Base-by-base conservation (phyloP, 2,888 invertebrate genomes). In the Elmis aenea region DNA sequence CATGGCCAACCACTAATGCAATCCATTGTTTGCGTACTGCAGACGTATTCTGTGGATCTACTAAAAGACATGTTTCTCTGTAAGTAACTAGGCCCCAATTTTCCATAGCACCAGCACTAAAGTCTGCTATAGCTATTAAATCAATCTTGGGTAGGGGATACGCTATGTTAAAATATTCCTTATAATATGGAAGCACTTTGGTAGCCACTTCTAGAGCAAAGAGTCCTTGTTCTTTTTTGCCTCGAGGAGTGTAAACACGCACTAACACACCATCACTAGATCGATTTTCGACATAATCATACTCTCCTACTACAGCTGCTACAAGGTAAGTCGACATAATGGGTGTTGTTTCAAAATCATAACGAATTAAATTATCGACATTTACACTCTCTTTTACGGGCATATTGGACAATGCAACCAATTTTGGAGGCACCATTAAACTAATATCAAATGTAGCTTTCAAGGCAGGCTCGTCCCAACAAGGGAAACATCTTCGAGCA, bases 131-230 rank as follows among this genome's bases (percentile, higher is more conserved):
- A 9, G 95, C 94, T 56, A 97, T 90, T 37, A 95, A 75, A 68
- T 97, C 96, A 68, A 95, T 86, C 68, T 97, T 97, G 13, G 94
- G 93, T 45, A 97, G 69, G 1, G 94, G 93, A 72, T 95, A 96
- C 1, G 90, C 85, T 57, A 95, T 87, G 46, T 86, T 81, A 68
- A 96, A 96, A 68, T 95, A 96, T 30, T 89, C 82, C 55, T 90
- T 89, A 69, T 93, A 96, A 62, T 88, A 97, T 1, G 93, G 90
- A 36, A 97, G 70, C 9, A 91, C 89, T 68, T 86, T 85, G 2
- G 84, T 83, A 5, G 93, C 87, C 9, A 94, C 89, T 63, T 93
- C 85, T 21, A 96, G 67, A 3, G 94, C 94, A 71, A 93, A 96
- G 51, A 78, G 64, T 1, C 94, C 95, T 62, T 94, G 93, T 52